A percentile compares a stretch with the other conserved stretches of the same genome.
Evolutionary conservation across 2,113 vertebrate species (phyloP).

Genomic region (Trichomycterus rosablanca): DNA sequence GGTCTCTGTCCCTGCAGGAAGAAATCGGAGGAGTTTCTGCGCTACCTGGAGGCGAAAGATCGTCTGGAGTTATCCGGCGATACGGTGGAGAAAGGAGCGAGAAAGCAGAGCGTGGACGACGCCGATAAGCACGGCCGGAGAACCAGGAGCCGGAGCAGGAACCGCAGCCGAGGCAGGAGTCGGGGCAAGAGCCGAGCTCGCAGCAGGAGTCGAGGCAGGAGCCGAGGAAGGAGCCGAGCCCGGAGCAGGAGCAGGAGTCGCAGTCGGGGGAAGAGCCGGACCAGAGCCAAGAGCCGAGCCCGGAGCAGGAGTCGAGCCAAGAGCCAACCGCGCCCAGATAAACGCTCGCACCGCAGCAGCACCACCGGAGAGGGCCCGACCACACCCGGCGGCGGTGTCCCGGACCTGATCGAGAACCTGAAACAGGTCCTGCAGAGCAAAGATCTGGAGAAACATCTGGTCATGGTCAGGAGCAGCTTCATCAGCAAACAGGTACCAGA

Average conservation of each 20-base stretch:
- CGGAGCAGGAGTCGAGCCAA: slow-evolving; percentile 63
- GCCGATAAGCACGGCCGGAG: neutral
- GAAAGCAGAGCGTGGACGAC: neutral
- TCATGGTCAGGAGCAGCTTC: slow-evolving; percentile 84
- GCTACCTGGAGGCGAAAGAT: slow-evolving; percentile 63
- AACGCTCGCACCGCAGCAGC: neutral
- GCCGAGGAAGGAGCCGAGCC: slow-evolving; percentile 18
- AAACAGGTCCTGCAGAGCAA: slow-evolving; percentile 81
- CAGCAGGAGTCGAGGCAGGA: slow-evolving; percentile 13
- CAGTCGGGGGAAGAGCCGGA: slow-evolving; percentile 49
- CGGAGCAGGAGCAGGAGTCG: slow-evolving; percentile 57
- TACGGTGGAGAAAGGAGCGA: slow-evolving; percentile 22
- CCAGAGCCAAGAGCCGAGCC: slow-evolving; percentile 25
- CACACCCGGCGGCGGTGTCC: slow-evolving; percentile 41
- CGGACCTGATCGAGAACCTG: slow-evolving; percentile 79
- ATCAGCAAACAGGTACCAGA: slow-evolving; percentile 73
- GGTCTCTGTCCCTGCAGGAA: too few species aligned
- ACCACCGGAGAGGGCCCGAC: neutral
- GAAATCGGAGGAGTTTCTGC: slow-evolving; percentile 63
- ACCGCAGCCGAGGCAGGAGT: slow-evolving; percentile 52
- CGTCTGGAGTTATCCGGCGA: neutral
- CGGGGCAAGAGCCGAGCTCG: slow-evolving; percentile 29
- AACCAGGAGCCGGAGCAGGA: slow-evolving; percentile 29
- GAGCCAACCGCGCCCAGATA: slow-evolving; percentile 19
- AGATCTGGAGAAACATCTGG: slow-evolving; percentile 71